A percentile compares a stretch with the other conserved stretches of the same genome.
Conservation (phyloP, 1,140 invertebrate genomes). For the Zaprionus gabonicus region DNA sequence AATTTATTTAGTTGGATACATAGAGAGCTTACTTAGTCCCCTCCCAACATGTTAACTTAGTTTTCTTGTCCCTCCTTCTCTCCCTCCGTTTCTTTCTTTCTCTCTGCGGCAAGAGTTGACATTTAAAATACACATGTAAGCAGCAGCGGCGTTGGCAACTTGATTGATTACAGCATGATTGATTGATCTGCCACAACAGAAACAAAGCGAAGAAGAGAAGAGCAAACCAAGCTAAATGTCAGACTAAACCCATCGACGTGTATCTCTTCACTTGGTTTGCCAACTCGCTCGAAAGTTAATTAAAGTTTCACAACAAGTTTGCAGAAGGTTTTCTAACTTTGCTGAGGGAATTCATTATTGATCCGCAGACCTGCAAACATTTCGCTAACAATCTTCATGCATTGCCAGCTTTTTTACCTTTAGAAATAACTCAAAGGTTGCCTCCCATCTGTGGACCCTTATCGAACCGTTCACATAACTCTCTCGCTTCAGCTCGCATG, state of each 20-base stretch:
- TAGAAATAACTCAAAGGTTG: background rate
- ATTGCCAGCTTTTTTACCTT: background rate
- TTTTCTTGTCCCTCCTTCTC: no score
- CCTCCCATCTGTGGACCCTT: background rate
- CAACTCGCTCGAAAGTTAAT: background rate
- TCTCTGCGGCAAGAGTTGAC: slow-evolving; percentile 33
- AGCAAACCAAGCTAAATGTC: background rate
- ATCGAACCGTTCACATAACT: slow-evolving; percentile 17
- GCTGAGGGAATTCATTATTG: background rate
- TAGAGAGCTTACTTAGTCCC: no score
- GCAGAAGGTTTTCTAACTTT: background rate
- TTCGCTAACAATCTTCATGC: background rate
- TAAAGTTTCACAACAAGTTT: background rate
- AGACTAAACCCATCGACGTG: background rate
- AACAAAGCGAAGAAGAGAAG: background rate
- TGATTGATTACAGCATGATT: slow-evolving; percentile 61
- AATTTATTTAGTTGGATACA: no score
- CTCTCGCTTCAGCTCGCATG: no score
- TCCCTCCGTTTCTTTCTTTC: background rate
- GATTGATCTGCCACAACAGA: slow-evolving; percentile 33
- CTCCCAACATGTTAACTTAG: no score
- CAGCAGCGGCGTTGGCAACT: slow-evolving; percentile 17
- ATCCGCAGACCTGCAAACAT: background rate
- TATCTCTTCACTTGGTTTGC: background rate
- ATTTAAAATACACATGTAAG: slow-evolving; percentile 47